Percentiles rank a stretch among this genome's conserved stretches.
phyloP scores from a whole-genome alignment of 2,888 invertebrate genomes.

The Dendrolimus houi region DNA sequence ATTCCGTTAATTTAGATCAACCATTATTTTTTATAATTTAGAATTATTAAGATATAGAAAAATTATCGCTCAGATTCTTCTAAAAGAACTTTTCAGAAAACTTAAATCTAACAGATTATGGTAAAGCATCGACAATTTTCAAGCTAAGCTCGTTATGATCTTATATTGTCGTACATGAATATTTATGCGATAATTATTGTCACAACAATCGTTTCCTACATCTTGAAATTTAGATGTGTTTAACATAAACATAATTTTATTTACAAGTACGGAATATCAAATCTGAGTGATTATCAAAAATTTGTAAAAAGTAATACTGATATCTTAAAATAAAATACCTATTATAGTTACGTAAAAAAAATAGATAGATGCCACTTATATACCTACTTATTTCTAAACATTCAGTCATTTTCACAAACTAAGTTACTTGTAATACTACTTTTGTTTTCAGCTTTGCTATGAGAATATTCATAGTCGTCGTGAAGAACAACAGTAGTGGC shows the following conservation, averaged over 20 bases:
- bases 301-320: slow-evolving; percentile 38
- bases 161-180: slow-evolving; percentile 57
- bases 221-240: slow-evolving; percentile 14
- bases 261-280: slow-evolving; percentile 5
- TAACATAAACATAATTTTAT: slow-evolving; percentile 10
- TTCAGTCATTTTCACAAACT: slow-evolving; percentile 63
- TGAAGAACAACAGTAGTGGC: slow-evolving; percentile 80
- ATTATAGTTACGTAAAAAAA: slow-evolving; percentile 10
- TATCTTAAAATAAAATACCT: slow-evolving; percentile 23
- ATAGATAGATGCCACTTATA: slow-evolving; percentile 7
- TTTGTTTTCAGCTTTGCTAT: slow-evolving; percentile 44
- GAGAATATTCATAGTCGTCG: slow-evolving; percentile 67
- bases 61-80: no score
- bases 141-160: slow-evolving; percentile 58
- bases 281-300: slow-evolving; percentile 1
- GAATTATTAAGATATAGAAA: no score
- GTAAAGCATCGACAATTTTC: neutral
- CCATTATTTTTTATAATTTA: no score
- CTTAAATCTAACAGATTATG: slow-evolving; percentile 5
- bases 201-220: slow-evolving; percentile 45
- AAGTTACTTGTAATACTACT: slow-evolving; percentile 44
- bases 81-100: neutral
- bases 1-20: no score
- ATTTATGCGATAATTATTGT: slow-evolving; percentile 69
- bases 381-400: slow-evolving; percentile 33